These are phyloP conservation scores for Lymantria monacha DNA, from an alignment of 2,888 invertebrate genomes.

Conservation along the genomic window DNA sequence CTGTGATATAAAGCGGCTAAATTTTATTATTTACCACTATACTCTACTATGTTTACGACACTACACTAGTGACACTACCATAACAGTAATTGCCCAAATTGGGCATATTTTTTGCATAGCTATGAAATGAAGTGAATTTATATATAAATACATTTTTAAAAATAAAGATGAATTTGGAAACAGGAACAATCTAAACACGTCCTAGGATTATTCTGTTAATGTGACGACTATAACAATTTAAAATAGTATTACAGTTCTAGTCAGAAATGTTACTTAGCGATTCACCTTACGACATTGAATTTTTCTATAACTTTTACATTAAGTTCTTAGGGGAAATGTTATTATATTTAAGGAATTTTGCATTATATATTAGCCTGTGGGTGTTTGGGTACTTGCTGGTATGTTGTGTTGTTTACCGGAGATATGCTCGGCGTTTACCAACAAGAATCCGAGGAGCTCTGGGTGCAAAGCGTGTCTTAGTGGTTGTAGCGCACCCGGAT, in stretches of 20 bases:
- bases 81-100: too few species aligned
- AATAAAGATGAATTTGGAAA: too few species aligned
- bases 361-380: conserved; percentile 79
- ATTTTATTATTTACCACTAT: too few species aligned
- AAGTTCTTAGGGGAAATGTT: conserved; percentile 60
- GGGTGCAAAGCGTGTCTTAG: conserved; percentile 84
- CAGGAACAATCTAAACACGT: too few species aligned
- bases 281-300: conserved; percentile 49
- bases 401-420: conserved; percentile 78
- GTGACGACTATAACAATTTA: too few species aligned
- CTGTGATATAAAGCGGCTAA: too few species aligned
- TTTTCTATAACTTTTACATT: conserved; percentile 61
- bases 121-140: too few species aligned
- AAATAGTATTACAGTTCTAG: conserved; percentile 34
- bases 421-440: conserved; percentile 73
- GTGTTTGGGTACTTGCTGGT: conserved; percentile 73
- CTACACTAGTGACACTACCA: too few species aligned
- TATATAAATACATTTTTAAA: too few species aligned
- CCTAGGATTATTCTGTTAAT: too few species aligned
- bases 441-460: conserved; percentile 75
- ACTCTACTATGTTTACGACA: too few species aligned
- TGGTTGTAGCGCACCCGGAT: conserved; percentile 98
- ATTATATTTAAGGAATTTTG: conserved; percentile 65
- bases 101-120: too few species aligned
- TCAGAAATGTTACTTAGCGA: conserved; percentile 68